Conservation (phyloP, 2,113 vertebrate genomes). For the Meleagris gallopavo region DNA sequence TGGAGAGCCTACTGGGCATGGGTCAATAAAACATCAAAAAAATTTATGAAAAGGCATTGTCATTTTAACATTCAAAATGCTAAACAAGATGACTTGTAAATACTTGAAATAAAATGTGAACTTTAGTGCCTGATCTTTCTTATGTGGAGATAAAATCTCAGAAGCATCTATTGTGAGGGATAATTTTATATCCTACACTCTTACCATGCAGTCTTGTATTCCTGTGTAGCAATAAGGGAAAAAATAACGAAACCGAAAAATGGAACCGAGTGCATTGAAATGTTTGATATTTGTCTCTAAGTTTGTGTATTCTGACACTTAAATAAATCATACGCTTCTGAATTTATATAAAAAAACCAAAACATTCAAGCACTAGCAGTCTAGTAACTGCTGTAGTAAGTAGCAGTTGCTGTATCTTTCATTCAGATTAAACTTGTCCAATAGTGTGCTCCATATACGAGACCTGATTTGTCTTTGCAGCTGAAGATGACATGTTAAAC, state of each 20-base stretch:
- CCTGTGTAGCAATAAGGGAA: neutral
- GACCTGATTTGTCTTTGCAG: neutral
- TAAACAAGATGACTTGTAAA: neutral
- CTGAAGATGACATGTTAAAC: neutral
- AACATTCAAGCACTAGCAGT: neutral
- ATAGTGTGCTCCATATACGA: neutral
- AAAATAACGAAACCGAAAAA: neutral
- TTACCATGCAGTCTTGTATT: neutral
- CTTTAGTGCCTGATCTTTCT: neutral
- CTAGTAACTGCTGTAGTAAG: neutral
- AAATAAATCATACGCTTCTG: neutral
- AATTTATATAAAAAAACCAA: neutral
- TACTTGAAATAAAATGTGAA: neutral
- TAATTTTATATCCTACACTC: neutral
- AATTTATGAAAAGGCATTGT: neutral
- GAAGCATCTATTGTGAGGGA: neutral
- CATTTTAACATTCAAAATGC: neutral
- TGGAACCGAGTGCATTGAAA: neutral
- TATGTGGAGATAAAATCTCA: neutral
- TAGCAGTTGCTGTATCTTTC: neutral
- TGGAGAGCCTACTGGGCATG: neutral
- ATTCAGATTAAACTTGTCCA: neutral
- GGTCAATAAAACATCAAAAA: neutral
- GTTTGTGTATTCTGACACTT: neutral
- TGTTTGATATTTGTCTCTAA: neutral